Conservation (phyloP, 2,888 invertebrate species). For the Andrena dorsata region DNA sequence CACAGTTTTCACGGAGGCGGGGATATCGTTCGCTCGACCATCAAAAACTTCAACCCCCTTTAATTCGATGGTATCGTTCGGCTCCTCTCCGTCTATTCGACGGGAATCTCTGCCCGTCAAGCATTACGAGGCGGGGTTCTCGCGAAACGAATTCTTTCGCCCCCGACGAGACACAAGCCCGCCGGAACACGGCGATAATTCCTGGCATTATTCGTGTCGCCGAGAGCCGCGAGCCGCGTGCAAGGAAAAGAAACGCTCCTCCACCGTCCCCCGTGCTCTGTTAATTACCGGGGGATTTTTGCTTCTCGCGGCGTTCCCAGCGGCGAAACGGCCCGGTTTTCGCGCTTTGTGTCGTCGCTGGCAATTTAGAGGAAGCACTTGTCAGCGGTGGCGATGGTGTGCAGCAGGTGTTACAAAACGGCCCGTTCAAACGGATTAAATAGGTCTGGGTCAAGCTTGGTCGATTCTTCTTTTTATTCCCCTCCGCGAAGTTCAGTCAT, state of each 20-base stretch:
- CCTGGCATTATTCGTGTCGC: conserved; percentile 17
- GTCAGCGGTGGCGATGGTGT: conserved; percentile 25
- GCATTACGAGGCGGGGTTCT: background rate
- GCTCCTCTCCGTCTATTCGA: background rate
- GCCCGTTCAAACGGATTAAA: conserved; percentile 64
- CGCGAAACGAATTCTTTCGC: background rate
- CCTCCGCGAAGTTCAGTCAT: conserved; percentile 50
- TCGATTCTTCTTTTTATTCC: conserved; percentile 50
- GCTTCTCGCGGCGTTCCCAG: background rate
- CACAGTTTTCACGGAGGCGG: no score
- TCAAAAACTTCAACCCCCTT: background rate
- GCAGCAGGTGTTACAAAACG: conserved; percentile 56
- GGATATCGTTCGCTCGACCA: background rate
- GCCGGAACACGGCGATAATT: conserved; percentile 20
- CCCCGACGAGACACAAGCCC: background rate
- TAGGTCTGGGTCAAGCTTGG: conserved; percentile 57
- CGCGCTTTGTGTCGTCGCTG: conserved; percentile 21
- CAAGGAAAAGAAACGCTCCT: conserved; percentile 7
- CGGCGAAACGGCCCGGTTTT: conserved; percentile 26
- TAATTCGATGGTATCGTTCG: background rate
- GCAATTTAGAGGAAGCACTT: conserved; percentile 49
- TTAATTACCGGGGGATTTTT: conserved; percentile 46
- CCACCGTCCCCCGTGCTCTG: background rate
- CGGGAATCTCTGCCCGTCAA: background rate
- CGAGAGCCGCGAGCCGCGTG: background rate